phyloP scores from a whole-genome alignment of 30 jellyfish, hydroid and myxozoan genomes.

The Cassiopea xamachana region DNA sequence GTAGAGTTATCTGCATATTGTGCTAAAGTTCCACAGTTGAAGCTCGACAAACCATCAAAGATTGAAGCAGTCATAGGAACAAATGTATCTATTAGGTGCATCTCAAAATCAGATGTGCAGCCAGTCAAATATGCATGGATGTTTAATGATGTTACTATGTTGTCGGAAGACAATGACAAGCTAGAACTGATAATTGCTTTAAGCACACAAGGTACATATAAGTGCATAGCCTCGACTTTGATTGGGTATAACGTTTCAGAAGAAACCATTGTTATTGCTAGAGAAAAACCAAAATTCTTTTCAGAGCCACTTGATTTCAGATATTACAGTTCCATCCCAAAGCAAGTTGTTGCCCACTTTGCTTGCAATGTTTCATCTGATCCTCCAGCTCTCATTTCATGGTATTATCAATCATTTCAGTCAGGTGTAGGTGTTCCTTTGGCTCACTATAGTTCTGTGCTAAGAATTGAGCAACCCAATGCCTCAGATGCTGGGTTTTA shows the following conservation, averaged over 20 bases:
- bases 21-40: conserved; percentile 45
- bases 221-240: conserved; percentile 39
- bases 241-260: conserved; percentile 51
- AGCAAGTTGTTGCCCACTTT: conserved; percentile 33
- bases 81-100: conserved; percentile 15
- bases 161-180: conserved; percentile 17
- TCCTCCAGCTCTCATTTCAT: conserved; percentile 66
- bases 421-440: not conserved
- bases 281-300: conserved; percentile 21
- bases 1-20: conserved; percentile 36
- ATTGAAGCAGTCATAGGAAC: conserved; percentile 15
- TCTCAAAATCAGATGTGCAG: conserved; percentile 26
- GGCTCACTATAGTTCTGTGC: conserved; percentile 28
- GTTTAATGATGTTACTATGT: conserved; percentile 22
- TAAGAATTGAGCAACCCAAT: conserved; percentile 21
- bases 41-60: conserved; percentile 10
- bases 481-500: conserved; percentile 57
- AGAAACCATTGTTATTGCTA: conserved; percentile 41
- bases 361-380: conserved; percentile 76
- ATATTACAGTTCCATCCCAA: conserved; percentile 47
- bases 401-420: conserved; percentile 49
- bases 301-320: conserved; percentile 48
- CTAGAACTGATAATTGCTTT: conserved; percentile 24
- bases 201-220: conserved; percentile 48
- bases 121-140: conserved; percentile 54